These are phyloP conservation scores for Sorex maritimensis DNA, from an alignment of 2,797 vertebrate species.

Conservation along the genomic window DNA sequence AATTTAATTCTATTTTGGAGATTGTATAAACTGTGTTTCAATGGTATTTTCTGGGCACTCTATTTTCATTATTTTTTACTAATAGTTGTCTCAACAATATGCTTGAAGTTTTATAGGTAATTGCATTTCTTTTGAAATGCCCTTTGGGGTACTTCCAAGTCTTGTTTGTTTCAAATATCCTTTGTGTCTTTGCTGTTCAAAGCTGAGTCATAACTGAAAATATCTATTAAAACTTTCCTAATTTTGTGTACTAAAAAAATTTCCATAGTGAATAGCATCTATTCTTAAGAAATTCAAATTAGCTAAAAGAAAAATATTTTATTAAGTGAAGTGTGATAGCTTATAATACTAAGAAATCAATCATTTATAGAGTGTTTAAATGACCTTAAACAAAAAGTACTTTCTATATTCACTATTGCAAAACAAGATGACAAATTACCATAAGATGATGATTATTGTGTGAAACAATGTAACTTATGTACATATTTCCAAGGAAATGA, in stretches of 20 bases:
- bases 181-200: constrained; percentile 50
- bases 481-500: constrained; percentile 49
- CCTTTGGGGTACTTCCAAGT: no score
- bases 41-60: background rate
- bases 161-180: no score
- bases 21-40: constrained; percentile 17
- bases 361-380: constrained; percentile 31
- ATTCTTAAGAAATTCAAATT: constrained; percentile 59
- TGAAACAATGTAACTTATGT: constrained; percentile 51
- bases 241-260: constrained; percentile 31
- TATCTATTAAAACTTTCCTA: background rate
- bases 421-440: constrained; percentile 47
- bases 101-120: constrained; percentile 53
- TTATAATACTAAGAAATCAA: background rate
- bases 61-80: constrained; percentile 65
- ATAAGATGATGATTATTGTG: constrained; percentile 23
- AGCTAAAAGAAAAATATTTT: constrained; percentile 48
- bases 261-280: background rate
- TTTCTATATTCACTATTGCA: background rate
- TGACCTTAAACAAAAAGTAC: constrained; percentile 46
- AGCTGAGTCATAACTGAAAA: constrained; percentile 8
- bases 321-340: constrained; percentile 20
- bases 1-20: constrained; percentile 32
- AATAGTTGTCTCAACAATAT: constrained; percentile 9
- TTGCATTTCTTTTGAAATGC: constrained; percentile 54